phyloP scores from a whole-genome alignment of 2,797 vertebrate genomes.

The Adelosebastes latens region DNA sequence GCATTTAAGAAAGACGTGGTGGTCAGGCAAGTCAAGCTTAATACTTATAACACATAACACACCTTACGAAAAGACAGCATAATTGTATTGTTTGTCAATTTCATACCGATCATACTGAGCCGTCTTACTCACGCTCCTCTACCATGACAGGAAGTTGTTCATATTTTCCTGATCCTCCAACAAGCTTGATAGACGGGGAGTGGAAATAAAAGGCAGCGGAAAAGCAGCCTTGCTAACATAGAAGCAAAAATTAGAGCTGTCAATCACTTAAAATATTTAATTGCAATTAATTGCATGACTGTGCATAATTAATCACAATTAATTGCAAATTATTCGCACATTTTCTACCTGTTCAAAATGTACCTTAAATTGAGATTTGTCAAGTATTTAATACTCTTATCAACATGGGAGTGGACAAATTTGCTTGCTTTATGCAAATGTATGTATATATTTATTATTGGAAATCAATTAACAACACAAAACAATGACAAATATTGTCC shows the following conservation, averaged over 20 bases:
- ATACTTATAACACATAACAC: conserved; percentile 6
- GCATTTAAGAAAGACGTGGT: conserved; percentile 31
- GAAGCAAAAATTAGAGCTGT: background rate
- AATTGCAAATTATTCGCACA: no score
- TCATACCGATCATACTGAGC: background rate
- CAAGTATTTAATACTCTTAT: no score
- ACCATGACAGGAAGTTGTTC: background rate
- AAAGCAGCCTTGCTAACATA: background rate
- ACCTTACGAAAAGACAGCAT: background rate
- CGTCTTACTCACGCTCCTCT: background rate
- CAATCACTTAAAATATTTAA: no score
- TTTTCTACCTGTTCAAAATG: accelerated
- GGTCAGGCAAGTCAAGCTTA: conserved; percentile 11
- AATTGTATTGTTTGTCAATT: conserved; percentile 6
- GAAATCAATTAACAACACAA: no score
- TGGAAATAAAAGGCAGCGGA: background rate
- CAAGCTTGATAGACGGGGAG: background rate
- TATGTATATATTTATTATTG: no score
- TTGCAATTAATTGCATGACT: no score
- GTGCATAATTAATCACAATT: no score
- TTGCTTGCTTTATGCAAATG: no score
- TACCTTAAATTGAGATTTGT: no score
- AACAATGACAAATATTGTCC: no score
- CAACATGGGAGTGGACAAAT: no score
- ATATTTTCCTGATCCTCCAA: background rate